Evolutionary conservation across 2,797 vertebrate genomes (phyloP).

Genomic region (Hipposideros larvatus): DNA sequence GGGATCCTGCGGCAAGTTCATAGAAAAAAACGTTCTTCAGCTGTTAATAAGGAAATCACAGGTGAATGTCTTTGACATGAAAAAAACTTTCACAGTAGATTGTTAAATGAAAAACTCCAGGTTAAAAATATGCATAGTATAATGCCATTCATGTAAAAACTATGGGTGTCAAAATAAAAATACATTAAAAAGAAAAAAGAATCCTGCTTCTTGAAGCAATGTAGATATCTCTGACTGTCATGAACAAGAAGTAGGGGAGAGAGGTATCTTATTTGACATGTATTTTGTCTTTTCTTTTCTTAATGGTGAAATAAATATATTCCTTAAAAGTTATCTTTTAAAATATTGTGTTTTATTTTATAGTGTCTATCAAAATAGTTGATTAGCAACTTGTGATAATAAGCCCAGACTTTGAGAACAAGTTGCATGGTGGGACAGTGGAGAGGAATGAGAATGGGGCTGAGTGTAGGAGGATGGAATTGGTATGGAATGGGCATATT

Average conservation of each 20-base stretch:
- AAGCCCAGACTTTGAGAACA: background rate
- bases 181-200: background rate
- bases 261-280: background rate
- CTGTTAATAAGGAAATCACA: background rate
- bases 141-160: background rate
- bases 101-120: background rate
- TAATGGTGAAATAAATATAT: background rate
- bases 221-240: background rate
- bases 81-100: background rate
- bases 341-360: background rate
- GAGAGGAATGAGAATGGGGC: background rate
- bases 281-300: slow-evolving; percentile 6
- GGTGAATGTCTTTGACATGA: background rate
- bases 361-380: background rate
- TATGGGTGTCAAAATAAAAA: background rate
- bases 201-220: background rate
- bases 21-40: background rate
- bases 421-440: background rate
- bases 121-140: background rate
- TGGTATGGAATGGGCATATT: background rate
- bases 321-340: background rate
- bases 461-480: no score
- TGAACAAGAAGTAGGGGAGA: background rate
- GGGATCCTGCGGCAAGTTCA: no score
- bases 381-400: background rate